A percentile compares a stretch with the other conserved stretches of the same genome.
phyloP scores from a whole-genome alignment of 2,888 invertebrate species.

The Orthosia gothica region DNA sequence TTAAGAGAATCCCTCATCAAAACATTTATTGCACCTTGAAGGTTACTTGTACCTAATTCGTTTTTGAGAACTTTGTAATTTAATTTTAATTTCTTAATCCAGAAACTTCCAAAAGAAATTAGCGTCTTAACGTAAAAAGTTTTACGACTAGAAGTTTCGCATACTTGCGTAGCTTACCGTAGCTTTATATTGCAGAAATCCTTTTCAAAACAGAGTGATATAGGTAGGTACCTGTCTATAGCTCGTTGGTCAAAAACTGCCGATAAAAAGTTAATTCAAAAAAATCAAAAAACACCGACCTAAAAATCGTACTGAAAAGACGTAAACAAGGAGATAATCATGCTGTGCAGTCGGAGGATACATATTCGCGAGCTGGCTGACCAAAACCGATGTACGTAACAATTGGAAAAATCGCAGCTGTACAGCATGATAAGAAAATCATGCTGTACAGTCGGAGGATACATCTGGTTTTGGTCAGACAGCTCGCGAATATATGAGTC shows the following conservation, averaged over 20 bases:
- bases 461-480: too few relatives aligned
- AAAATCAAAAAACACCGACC: too few relatives aligned
- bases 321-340: too few relatives aligned
- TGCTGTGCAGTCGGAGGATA: too few relatives aligned
- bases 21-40: conserved; percentile 72
- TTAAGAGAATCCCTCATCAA: conserved; percentile 69
- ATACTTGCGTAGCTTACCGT: conserved; percentile 28
- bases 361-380: too few relatives aligned
- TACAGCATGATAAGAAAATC: too few relatives aligned
- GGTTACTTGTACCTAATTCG: conserved; percentile 74
- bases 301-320: too few relatives aligned
- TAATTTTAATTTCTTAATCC: conserved; percentile 70
- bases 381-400: too few relatives aligned
- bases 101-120: conserved; percentile 63
- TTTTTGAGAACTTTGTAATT: conserved; percentile 74
- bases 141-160: conserved; percentile 33
- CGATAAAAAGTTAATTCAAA: not conserved
- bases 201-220: not conserved
- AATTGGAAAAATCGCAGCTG: too few relatives aligned
- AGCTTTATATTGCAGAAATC: conserved; percentile 2
- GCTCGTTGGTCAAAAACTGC: not conserved
- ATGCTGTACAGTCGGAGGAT: too few relatives aligned
- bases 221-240: not conserved
- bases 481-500: too few relatives aligned
- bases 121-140: conserved; percentile 47